Evolutionary conservation across 2,888 invertebrate genomes (phyloP).

Genomic region (Mimumesa dahlbomi): DNA sequence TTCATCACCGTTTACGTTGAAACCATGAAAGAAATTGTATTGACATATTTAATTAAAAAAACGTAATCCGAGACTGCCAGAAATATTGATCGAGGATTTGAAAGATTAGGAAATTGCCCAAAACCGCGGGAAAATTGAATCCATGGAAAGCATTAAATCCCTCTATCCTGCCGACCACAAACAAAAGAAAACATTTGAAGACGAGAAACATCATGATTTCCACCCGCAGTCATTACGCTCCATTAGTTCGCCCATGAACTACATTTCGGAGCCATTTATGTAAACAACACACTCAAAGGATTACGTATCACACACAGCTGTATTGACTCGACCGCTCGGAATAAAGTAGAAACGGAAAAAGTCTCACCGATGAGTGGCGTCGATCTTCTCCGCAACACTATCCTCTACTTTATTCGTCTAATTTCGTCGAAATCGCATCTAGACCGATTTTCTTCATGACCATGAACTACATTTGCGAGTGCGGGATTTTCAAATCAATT

Average conservation of each 20-base stretch:
- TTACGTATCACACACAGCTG: neutral
- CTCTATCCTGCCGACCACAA: too few relatives aligned
- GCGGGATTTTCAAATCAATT: constrained; percentile 27
- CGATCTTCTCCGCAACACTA: neutral
- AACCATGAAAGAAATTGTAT: too few relatives aligned
- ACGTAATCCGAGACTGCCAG: neutral
- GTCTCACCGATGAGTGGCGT: neutral
- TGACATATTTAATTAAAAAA: neutral
- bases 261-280: constrained; percentile 37
- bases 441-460: constrained; percentile 28
- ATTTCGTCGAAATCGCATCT: neutral
- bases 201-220: neutral
- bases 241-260: constrained; percentile 51
- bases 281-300: constrained; percentile 8
- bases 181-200: neutral
- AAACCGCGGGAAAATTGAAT: neutral
- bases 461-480: constrained; percentile 40
- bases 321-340: constrained; percentile 5
- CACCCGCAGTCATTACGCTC: neutral
- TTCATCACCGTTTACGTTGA: too few relatives aligned
- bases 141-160: too few relatives aligned
- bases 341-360: neutral
- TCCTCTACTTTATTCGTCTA: constrained; percentile 7
- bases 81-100: too few relatives aligned
- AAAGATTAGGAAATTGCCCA: neutral